Evolutionary conservation across 2,113 vertebrate species (phyloP), one percentile per base, ranked within the genome.

Genomic region (Oenanthe melanoleuca): DNA sequence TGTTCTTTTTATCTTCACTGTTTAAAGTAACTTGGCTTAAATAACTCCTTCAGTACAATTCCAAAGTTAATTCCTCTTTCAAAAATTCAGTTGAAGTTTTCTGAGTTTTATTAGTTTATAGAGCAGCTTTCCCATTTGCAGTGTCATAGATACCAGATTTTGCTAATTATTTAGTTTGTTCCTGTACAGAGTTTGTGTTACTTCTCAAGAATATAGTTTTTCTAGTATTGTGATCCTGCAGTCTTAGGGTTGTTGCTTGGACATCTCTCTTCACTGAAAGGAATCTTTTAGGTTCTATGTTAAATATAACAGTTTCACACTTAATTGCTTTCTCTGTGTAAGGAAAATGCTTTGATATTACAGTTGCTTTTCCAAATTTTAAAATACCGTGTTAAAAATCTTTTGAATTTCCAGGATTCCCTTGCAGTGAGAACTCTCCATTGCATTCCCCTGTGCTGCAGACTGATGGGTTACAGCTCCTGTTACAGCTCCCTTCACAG

Each of bases 271-370:
- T 45, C 1, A 2, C 10, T 66, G 33, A 47, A 75, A 34, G 26
- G 8, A 56, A 10, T 69, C 50, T 66, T n/a, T 13, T 49, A 45
- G 29, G 15, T 71, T 84, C n/a, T 65, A 0, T 49, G 7, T 47
- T 56, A 77, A 38, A 15, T 47, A 2, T 33, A 50, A 24, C 56
- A 59, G 5, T 80, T 82, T 45, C 15, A 11, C 19, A 9, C 12
- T 73, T 3, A 3, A 22, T 60, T 3, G 0, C 1, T 1, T 78
- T 77, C 37, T 74, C 67, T 6, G 2, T 44, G 4, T 59, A 26
- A 73, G 55, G 22, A 86, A 25, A 75, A 44, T 40, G 25, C 15
- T 93, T 74, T 79, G 20, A 21, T 69, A 21, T 19, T 50, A 7
- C 17, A 57, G 18, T 16, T 56, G 9, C 6, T 63, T 89, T 56